Conservation (phyloP, 2,888 invertebrate species). For the Coronaproctus castanopsis region DNA sequence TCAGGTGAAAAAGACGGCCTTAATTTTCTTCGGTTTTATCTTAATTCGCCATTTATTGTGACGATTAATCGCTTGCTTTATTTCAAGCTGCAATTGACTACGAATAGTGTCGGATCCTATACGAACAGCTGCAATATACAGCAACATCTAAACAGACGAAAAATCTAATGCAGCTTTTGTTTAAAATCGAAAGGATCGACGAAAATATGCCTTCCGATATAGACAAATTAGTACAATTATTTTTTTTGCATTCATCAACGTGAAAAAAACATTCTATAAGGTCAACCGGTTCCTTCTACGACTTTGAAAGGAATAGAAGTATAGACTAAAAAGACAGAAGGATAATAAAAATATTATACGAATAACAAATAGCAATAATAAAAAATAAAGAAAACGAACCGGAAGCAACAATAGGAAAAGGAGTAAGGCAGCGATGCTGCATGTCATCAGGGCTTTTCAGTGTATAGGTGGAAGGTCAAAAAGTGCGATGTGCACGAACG, state of each 20-base stretch:
- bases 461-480: background rate
- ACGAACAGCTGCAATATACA: no score
- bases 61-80: no score
- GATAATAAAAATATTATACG: background rate
- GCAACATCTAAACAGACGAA: no score
- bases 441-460: background rate
- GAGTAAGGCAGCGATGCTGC: background rate
- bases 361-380: background rate
- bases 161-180: no score
- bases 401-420: background rate
- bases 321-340: background rate
- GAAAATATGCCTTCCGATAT: no score
- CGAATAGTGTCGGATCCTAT: no score
- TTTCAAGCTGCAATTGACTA: no score
- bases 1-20: no score
- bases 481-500: background rate
- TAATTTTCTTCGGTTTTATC: no score
- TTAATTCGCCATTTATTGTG: no score
- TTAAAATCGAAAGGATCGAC: no score
- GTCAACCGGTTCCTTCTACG: background rate
- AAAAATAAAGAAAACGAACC: background rate
- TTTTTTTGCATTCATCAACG: background rate
- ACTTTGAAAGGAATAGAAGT: background rate
- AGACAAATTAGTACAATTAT: no score
- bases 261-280: background rate